These are phyloP conservation scores for Darevskia nairensis DNA, from an alignment of 2,797 vertebrate genomes.

Conservation along the genomic window DNA sequence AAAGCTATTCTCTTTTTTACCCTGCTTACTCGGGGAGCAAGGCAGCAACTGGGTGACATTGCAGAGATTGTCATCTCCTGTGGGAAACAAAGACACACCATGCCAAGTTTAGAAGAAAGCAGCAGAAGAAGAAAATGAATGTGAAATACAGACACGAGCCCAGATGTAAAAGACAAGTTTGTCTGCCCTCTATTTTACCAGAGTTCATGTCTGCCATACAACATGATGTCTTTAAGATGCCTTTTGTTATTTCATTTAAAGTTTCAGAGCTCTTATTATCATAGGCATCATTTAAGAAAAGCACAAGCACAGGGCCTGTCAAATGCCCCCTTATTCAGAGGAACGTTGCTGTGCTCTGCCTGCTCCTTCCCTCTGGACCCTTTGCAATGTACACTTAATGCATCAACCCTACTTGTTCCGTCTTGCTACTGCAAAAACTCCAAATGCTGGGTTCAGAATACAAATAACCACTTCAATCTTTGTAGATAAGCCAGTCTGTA, in stretches of 20 bases:
- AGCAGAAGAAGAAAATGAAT: not conserved
- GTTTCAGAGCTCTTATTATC: not conserved
- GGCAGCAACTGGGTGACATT: slow-evolving; percentile 78
- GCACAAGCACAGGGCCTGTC: not conserved
- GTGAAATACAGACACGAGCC: not conserved
- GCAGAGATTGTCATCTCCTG: slow-evolving; percentile 92
- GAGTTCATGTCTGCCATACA: not conserved
- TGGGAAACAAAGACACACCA: accelerated
- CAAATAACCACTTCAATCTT: not conserved
- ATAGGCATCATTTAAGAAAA: not conserved
- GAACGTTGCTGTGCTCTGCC: not conserved
- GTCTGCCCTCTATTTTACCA: not conserved
- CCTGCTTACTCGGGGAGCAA: slow-evolving; percentile 90
- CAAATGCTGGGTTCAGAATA: not conserved
- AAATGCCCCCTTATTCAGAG: not conserved
- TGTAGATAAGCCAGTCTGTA: not conserved
- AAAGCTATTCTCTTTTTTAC: slow-evolving; percentile 74
- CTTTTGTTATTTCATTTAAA: not conserved
- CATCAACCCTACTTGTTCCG: not conserved
- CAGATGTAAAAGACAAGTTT: not conserved
- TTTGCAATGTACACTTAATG: not conserved
- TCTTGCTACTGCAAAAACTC: not conserved
- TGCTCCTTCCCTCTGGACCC: too few relatives aligned
- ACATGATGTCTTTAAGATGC: not conserved
- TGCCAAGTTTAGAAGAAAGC: not conserved